Percentiles rank a stretch among this genome's conserved stretches.
Evolutionary conservation across 1,140 invertebrate species (phyloP).

Genomic region (Fragariocoptes setiger): DNA sequence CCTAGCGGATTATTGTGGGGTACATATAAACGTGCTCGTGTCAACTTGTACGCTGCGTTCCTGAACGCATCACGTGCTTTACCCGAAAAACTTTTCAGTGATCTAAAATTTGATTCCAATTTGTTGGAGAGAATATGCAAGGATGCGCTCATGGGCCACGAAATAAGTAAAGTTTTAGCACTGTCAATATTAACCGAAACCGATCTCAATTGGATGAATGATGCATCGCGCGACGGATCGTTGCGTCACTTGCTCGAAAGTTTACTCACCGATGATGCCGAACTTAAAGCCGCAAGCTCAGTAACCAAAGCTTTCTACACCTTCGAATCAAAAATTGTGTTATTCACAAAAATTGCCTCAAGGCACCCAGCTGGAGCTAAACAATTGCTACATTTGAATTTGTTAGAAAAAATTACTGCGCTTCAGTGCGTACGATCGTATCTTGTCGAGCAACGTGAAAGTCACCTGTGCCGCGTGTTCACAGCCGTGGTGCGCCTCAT

Average conservation of each 20-base stretch:
- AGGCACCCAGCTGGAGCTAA: background rate
- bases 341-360: background rate
- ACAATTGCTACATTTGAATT: background rate
- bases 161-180: slow-evolving; percentile 8
- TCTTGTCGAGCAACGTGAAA: background rate
- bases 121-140: slow-evolving; percentile 8
- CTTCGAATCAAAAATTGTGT: slow-evolving; percentile 10
- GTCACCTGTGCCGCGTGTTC: background rate
- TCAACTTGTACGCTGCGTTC: slow-evolving; percentile 8
- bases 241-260: slow-evolving; percentile 8
- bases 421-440: background rate
- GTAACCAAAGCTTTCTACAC: slow-evolving; percentile 9
- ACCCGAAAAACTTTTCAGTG: slow-evolving; percentile 3
- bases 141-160: slow-evolving; percentile 9
- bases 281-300: slow-evolving; percentile 6
- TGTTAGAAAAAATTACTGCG: background rate
- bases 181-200: slow-evolving; percentile 7
- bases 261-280: slow-evolving; percentile 6
- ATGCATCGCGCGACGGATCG: slow-evolving; percentile 7
- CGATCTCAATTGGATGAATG: slow-evolving; percentile 8
- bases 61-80: slow-evolving; percentile 6
- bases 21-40: slow-evolving; percentile 7
- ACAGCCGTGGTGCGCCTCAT: background rate
- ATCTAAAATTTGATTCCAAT: slow-evolving; percentile 4
- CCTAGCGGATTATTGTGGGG: slow-evolving; percentile 2